phyloP scores from a whole-genome alignment of 2,797 vertebrate genomes.

The Lacerta bilineata region DNA sequence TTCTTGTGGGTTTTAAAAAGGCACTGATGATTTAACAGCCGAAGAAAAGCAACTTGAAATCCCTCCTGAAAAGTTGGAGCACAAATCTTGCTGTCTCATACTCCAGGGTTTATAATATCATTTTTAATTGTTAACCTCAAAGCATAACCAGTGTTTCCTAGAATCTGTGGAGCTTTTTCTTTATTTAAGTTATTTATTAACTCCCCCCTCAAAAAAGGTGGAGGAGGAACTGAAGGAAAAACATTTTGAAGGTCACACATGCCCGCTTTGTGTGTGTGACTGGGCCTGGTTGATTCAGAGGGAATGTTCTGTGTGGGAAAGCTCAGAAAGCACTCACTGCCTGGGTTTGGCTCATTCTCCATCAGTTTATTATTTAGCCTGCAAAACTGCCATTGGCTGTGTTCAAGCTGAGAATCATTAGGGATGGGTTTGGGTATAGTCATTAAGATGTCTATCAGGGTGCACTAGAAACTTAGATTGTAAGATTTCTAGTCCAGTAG shows the following conservation, averaged over 20 bases:
- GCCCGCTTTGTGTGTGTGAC: slow-evolving; percentile 43
- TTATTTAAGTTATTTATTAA: neutral
- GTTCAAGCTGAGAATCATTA: slow-evolving; percentile 14
- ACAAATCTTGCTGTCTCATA: neutral
- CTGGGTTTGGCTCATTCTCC: slow-evolving; percentile 43
- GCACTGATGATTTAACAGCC: neutral
- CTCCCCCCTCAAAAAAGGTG: slow-evolving; percentile 19
- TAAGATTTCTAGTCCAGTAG: neutral
- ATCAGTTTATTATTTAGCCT: slow-evolving; percentile 32
- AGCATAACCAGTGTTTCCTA: slow-evolving; percentile 40
- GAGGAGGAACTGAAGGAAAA: neutral
- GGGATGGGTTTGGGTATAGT: neutral
- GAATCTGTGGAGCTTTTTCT: slow-evolving; percentile 17
- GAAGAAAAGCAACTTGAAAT: slow-evolving; percentile 5
- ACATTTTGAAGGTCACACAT: slow-evolving; percentile 48
- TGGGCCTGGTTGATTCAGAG: slow-evolving; percentile 43
- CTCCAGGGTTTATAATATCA: slow-evolving; percentile 4
- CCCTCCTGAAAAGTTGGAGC: neutral
- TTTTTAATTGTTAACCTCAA: slow-evolving; percentile 27
- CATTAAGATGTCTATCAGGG: neutral
- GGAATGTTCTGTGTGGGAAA: slow-evolving; percentile 38
- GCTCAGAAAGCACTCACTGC: slow-evolving; percentile 9
- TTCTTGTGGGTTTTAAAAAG: slow-evolving; percentile 32
- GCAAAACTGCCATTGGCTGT: slow-evolving; percentile 6
- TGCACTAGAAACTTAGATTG: neutral